Conservation (phyloP, 2,113 vertebrate genomes). For the Formicarius rufipectus region DNA sequence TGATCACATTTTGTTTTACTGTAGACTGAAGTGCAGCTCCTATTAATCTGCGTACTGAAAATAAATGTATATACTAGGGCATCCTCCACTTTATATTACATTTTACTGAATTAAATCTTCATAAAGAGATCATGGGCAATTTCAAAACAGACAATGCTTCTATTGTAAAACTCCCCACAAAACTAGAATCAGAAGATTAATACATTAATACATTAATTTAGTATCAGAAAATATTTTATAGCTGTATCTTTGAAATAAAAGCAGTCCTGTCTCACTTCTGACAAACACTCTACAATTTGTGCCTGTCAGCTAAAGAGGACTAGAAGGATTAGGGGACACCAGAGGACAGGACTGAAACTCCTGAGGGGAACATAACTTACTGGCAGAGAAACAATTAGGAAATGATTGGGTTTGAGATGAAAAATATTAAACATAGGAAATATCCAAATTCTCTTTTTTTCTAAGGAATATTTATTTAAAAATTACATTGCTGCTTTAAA, state of each 20-base stretch:
- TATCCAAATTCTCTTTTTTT: neutral
- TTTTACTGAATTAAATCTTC: neutral
- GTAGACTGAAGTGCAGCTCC: neutral
- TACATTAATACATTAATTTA: too few relatives aligned
- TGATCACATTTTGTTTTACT: neutral
- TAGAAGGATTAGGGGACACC: neutral
- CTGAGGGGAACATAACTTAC: neutral
- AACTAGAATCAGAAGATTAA: neutral
- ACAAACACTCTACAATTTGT: neutral
- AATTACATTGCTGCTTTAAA: conserved; percentile 59
- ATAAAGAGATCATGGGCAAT: neutral
- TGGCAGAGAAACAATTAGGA: neutral
- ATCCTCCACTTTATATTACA: neutral
- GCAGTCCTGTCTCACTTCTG: neutral
- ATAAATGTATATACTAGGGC: neutral
- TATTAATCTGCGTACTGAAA: neutral
- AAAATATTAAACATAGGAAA: neutral
- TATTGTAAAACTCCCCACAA: neutral
- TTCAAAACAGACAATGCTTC: neutral
- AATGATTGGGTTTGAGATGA: neutral
- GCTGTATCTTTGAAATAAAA: neutral
- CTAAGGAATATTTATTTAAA: neutral
- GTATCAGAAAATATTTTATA: neutral
- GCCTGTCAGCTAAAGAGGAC: conserved; percentile 30
- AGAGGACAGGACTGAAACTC: neutral